Conservation (phyloP, 2,113 vertebrate species). For the Tretioscincus oriximinensis region DNA sequence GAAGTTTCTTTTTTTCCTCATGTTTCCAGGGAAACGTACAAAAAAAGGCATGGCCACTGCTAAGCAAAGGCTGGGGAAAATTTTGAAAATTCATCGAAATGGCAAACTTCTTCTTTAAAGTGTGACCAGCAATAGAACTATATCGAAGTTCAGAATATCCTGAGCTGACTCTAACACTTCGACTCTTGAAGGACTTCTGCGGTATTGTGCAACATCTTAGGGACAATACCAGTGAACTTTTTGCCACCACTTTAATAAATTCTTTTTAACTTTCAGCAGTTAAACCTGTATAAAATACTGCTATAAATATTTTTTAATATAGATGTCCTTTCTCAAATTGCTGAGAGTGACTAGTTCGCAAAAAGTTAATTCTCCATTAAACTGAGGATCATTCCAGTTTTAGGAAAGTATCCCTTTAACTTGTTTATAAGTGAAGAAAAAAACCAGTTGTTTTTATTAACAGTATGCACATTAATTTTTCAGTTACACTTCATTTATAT, state of each 20-base stretch:
- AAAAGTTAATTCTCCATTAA: conserved; percentile 64
- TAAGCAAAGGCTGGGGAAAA: conserved; percentile 99
- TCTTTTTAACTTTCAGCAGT: conserved; percentile 93
- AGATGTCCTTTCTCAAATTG: conserved; percentile 77
- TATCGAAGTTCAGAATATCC: conserved; percentile 71
- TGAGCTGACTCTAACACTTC: conserved; percentile 66
- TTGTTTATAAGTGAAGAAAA: conserved; percentile 49
- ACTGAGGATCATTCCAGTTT: conserved; percentile 79
- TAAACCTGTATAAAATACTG: conserved; percentile 83
- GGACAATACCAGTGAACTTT: conserved; percentile 76
- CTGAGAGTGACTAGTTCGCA: conserved; percentile 76
- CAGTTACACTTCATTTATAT: conserved; percentile 51
- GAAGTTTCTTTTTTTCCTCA: not conserved
- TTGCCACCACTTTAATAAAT: conserved; percentile 75
- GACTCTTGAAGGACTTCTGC: conserved; percentile 66
- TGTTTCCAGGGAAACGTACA: conserved; percentile 89
- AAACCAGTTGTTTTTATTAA: conserved; percentile 28
- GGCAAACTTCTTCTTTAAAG: conserved; percentile 96
- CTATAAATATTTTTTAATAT: conserved; percentile 95
- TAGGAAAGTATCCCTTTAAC: conserved; percentile 80
- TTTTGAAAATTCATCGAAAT: conserved; percentile 98
- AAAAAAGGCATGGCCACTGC: conserved; percentile 99
- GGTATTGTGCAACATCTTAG: conserved; percentile 65
- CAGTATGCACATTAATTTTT: conserved; percentile 47
- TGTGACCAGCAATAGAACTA: conserved; percentile 68